Evolutionary conservation across 2,797 vertebrate genomes (phyloP), one percentile per base, ranked within the genome.

Genomic region (Eleutherodactylus coqui): DNA sequence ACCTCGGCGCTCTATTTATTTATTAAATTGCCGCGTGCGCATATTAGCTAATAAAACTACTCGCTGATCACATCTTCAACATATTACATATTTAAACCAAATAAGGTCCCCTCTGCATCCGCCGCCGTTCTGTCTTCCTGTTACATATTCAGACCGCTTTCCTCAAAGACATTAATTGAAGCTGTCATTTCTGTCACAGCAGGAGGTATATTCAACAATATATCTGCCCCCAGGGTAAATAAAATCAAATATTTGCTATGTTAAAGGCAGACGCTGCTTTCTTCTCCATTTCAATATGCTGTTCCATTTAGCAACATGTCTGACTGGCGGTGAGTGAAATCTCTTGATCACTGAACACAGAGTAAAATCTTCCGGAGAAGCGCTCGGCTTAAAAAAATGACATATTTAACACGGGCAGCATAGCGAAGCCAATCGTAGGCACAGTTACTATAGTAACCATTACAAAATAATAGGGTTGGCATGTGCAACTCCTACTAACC

Each of bases 171-270:
- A 84, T 81, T 87, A 87, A 87, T 85, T 87, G 86, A 87, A 87
- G 82, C 86, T 87, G 86, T 85, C 86, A 87, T 38, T 84, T 79
- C 70, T 87, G 69, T 84, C 82, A 85, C 86, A 76, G 82, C 79
- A 85, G 82, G 86, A 85, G 86, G 86, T 29, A 80, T 87, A 84
- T 87, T 81, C 86, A 85, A 81, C 86, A 84, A 84, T 85, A 80
- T 84, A 87, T 76, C 86, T 87, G 82, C 86, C 86, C 86, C 82
- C 70, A 85, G 86, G 86, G 86, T 87, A 87, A 87, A 87, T 84
- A 85, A 80, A 84, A 87, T 84, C 86, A 87, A 87, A 87, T 87
- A 81, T 84, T 84, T 87, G 86, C 77, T 84, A 69, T 84, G 82
- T 85, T 87, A 87, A 87, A 87, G 82, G 82, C 82, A 87, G 77